A percentile compares a stretch with the other conserved stretches of the same genome.
Evolutionary conservation across 2,797 vertebrate genomes (phyloP).

Genomic region (Lacerta viridis): DNA sequence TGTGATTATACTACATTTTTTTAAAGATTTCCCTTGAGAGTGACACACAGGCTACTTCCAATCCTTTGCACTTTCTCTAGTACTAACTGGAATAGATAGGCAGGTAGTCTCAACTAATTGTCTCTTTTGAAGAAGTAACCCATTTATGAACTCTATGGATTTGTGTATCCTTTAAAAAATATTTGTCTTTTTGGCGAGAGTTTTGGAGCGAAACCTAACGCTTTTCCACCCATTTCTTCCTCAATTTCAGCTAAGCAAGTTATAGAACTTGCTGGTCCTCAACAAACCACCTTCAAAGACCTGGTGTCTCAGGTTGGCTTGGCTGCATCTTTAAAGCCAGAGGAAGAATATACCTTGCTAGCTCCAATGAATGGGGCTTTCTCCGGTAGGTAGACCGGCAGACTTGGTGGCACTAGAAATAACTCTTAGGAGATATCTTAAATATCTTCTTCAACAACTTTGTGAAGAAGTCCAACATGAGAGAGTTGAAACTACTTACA

Average conservation of each 20-base stretch:
- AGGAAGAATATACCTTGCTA: slow-evolving; percentile 92
- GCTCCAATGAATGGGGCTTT: slow-evolving; percentile 91
- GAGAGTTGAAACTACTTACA: background rate
- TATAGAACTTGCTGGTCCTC: slow-evolving; percentile 88
- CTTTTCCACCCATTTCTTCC: slow-evolving; percentile 12
- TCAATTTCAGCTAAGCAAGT: slow-evolving; percentile 91
- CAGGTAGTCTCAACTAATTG: background rate
- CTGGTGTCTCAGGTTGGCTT: slow-evolving; percentile 92
- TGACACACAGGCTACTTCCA: background rate
- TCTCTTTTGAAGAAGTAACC: background rate
- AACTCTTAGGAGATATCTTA: too few species aligned
- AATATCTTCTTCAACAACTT: background rate
- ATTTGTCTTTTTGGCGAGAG: background rate
- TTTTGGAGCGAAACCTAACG: background rate
- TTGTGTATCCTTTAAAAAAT: background rate
- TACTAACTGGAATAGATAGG: background rate
- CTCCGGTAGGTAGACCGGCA: slow-evolving; percentile 84
- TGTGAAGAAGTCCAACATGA: background rate
- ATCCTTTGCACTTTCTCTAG: background rate
- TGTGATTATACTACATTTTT: too few species aligned
- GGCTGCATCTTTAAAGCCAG: slow-evolving; percentile 83
- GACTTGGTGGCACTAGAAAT: background rate
- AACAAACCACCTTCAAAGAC: slow-evolving; percentile 90
- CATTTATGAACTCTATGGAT: background rate
- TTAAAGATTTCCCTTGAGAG: slow-evolving; percentile 39